Percentiles rank a stretch among this genome's conserved stretches.
Evolutionary conservation across 2,113 vertebrate species (phyloP).

Genomic region (Pterocles orientalis): DNA sequence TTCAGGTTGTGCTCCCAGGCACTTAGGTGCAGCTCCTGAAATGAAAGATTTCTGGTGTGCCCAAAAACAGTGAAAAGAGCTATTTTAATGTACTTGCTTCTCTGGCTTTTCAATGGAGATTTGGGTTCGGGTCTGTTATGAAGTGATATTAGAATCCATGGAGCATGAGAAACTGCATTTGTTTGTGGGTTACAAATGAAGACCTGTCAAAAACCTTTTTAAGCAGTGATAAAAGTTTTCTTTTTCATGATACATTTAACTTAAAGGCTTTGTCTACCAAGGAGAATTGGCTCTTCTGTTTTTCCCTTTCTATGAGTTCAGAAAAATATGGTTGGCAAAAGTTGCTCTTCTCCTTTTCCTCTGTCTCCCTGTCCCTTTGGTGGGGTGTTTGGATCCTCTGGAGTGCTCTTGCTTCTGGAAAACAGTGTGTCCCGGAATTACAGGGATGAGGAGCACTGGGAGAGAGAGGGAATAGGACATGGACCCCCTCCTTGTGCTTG

Average conservation of each 20-base stretch:
- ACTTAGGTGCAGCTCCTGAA: conserved; percentile 9
- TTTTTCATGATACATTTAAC: conserved; percentile 55
- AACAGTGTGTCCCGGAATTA: background rate
- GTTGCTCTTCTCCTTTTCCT: background rate
- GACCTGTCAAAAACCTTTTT: conserved; percentile 66
- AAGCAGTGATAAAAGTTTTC: conserved; percentile 38
- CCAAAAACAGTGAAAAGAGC: background rate
- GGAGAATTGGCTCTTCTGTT: background rate
- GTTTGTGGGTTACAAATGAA: conserved; percentile 64
- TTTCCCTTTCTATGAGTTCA: background rate
- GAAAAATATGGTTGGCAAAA: background rate
- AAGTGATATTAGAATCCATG: conserved; percentile 20
- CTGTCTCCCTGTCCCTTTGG: background rate
- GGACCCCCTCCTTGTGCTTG: background rate
- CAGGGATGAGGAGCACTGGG: background rate
- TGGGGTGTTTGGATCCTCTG: background rate
- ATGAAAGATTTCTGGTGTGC: conserved; percentile 51
- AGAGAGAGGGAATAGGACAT: background rate
- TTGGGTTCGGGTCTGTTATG: background rate
- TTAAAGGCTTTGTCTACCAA: conserved; percentile 4
- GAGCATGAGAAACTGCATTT: conserved; percentile 64
- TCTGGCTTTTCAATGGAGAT: conserved; percentile 8
- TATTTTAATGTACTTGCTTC: conserved; percentile 1
- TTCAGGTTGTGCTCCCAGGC: background rate
- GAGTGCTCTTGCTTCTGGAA: background rate